Evolutionary conservation across 1,140 invertebrate species (phyloP).

Genomic region (Parapsyche elsis): DNA sequence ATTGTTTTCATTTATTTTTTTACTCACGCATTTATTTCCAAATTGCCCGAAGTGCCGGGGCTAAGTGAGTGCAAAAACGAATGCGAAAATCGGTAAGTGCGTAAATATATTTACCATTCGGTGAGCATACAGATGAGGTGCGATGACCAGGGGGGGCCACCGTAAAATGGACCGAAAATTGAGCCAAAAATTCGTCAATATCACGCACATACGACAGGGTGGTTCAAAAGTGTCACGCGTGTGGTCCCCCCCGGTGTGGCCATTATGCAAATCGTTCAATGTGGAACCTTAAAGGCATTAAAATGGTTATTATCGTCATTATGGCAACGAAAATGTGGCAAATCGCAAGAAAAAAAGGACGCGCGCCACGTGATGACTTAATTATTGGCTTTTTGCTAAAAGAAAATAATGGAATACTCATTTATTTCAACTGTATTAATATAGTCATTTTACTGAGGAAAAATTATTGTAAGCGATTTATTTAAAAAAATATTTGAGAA

Average conservation of each 20-base stretch:
- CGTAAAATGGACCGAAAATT: no score
- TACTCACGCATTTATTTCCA: no score
- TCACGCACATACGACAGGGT: background rate
- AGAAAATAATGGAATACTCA: no score
- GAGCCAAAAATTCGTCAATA: background rate
- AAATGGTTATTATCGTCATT: constrained; percentile 22
- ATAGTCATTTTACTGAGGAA: no score
- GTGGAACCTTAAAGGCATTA: background rate
- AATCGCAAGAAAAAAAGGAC: background rate
- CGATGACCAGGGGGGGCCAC: background rate
- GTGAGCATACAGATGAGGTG: background rate
- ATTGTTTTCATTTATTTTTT: no score
- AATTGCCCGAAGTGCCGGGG: no score
- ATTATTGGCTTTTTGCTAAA: background rate
- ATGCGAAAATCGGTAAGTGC: background rate
- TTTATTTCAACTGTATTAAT: no score
- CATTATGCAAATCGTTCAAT: constrained; percentile 19
- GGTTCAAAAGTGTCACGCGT: background rate
- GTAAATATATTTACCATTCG: constrained; percentile 11
- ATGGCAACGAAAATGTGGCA: background rate
- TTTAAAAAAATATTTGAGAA: no score
- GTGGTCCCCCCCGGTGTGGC: background rate
- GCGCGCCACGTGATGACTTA: background rate
- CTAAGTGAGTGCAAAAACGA: no score
- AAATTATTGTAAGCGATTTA: no score